Base-by-base conservation (phyloP, 2,113 vertebrate species). In the Kobus ellipsiprymnus region DNA sequence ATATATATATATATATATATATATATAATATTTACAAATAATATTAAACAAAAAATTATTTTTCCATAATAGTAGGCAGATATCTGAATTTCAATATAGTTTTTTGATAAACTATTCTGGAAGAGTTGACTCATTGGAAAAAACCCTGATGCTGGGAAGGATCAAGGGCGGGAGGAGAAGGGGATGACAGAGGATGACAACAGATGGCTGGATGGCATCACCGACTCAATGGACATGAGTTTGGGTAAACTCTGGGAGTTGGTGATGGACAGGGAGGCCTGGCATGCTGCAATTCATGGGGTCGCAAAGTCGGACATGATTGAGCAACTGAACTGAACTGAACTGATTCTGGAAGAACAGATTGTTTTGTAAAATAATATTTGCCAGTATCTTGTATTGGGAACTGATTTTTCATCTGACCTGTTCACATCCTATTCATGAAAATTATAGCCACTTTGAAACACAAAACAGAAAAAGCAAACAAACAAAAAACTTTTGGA, bases 271-370 rank as follows among this genome's bases (percentile, higher is more conserved):
- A 62, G 60, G 30, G 14, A 64, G 30, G 3, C 14, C 60, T 64
- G 15, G 30, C 3, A 0, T 64, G 60, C 14, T 64, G 14, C 0
- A 0, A 3, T 16, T 7, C 60, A 64, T 4, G 6, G 6, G 30
- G 13, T 33, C 0, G 0, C 60, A 64, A 62, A 62, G 60, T 33
- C 6, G 0, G 30, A 64, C 60, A 33, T 0, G 14, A 64, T 1
- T 33, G 60, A 64, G 30, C 7, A 33, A 64, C 60, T 64, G 30
- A 62, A 62, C 60, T 59, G 57, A 57, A 54, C 52, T 54, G 30
- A 64, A 64, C 30, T 64, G 30, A 27, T 77, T 77, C 23, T 77
- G 23, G 71, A 44, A 77, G 40, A 77, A 11, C 23, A 44, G 40
- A 77, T 44, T 44, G 12, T 77, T 77, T 44, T 27, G 40, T 44